Base-by-base conservation (phyloP, 1,140 invertebrate species). In the Hylyphantes graminicola region DNA sequence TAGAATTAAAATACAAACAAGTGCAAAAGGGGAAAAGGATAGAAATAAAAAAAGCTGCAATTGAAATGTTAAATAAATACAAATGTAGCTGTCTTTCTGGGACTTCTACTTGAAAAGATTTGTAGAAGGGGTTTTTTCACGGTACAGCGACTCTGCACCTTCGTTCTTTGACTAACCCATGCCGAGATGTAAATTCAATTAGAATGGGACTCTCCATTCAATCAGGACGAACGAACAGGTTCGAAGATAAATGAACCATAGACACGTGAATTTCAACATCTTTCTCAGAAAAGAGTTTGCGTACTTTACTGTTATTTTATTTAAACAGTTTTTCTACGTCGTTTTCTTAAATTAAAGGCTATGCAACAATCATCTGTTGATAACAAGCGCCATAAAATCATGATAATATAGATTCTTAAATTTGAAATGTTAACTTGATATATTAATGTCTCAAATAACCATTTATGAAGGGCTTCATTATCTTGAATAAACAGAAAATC, bases 161-260 rank as follows among this genome's bases (percentile, higher is more conserved):
- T 55, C 70, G 77, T 80, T 70, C 77, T 70, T 80, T 70, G 77
- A 80, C 64, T n/a, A 80, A 9, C 19, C 64, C 53, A 5, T 35
- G 50, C 65, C 59, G 65, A 35, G 65, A 80, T 80, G 77, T 53
- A 80, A 70, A 80, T 80, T 80, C 67, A 80, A 80, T 80, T 80
- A 80, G 77, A 80, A 70, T 51, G 6, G 57, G 65, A 51, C 65
- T 64, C 61, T 59, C 54, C 77, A 55, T 70, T 55, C 77, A 80
- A 80, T 80, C 77, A 80, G 50, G 64, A 70, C 59, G 35, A 35
- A 35, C 35, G 35, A 35, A 35, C 35, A 35, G 35, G 35, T 35
- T 35, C 35, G 35, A 35, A 35, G 35, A 35, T 1, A 35, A 35
- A 35, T 35, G 35, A 35, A 35, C 35, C 35, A 35, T 35, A 35